phyloP scores from a whole-genome alignment of 2,888 invertebrate species.

The Baccha elongata region DNA sequence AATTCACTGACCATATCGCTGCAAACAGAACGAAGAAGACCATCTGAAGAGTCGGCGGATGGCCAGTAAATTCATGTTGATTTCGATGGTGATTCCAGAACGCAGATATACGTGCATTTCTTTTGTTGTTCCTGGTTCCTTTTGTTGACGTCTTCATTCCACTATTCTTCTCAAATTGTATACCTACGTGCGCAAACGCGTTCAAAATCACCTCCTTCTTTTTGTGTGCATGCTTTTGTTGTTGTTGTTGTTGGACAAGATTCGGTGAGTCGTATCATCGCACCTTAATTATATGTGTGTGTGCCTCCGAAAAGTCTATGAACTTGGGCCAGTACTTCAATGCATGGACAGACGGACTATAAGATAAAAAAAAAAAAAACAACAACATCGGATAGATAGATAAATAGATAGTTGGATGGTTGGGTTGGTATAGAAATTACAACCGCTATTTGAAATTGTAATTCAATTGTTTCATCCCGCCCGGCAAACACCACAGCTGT shows the following conservation, averaged over 20 bases:
- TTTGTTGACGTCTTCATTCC: slow-evolving; percentile 69
- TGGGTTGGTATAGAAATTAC: slow-evolving; percentile 45
- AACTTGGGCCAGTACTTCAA: slow-evolving; percentile 57
- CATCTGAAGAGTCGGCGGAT: background rate
- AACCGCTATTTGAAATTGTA: slow-evolving; percentile 74
- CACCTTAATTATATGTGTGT: slow-evolving; percentile 68
- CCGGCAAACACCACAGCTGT: slow-evolving; percentile 28
- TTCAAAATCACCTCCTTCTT: slow-evolving; percentile 46
- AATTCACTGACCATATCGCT: slow-evolving; percentile 75
- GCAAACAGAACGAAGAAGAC: slow-evolving; percentile 37
- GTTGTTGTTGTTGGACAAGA: slow-evolving; percentile 44
- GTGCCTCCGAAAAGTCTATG: slow-evolving; percentile 72
- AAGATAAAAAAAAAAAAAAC: background rate
- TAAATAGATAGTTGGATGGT: slow-evolving; percentile 26
- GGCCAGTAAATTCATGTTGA: slow-evolving; percentile 48
- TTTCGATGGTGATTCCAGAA: slow-evolving; percentile 53
- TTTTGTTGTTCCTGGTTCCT: slow-evolving; percentile 22
- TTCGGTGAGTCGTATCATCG: slow-evolving; percentile 72
- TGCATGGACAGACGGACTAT: slow-evolving; percentile 15
- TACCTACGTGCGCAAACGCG: slow-evolving; percentile 66
- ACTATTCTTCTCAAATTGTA: slow-evolving; percentile 44
- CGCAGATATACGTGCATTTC: slow-evolving; percentile 47
- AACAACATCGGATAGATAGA: background rate
- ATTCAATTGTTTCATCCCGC: slow-evolving; percentile 70
- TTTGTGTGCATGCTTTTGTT: slow-evolving; percentile 20